A percentile compares a stretch with the other conserved stretches of the same genome.
These are phyloP conservation scores for Urechis unicinctus DNA, from an alignment of 2,888 invertebrate genomes.

Conservation along the genomic window DNA sequence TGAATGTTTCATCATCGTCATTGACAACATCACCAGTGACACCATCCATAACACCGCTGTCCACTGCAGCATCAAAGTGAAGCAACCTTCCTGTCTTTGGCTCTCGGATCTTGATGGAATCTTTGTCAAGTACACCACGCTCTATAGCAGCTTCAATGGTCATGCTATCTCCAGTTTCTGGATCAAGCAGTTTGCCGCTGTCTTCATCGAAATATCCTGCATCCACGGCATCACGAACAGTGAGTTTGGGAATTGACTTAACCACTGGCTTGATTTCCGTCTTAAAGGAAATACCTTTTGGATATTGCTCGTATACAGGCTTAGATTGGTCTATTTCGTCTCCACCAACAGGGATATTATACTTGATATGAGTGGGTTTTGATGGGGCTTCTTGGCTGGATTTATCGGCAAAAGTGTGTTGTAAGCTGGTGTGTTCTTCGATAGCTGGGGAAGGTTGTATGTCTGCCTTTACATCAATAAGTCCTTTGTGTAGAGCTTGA, in stretches of 20 bases:
- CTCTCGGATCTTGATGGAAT: conserved; percentile 56
- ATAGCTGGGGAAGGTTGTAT: conserved; percentile 65
- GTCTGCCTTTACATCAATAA: too few relatives aligned
- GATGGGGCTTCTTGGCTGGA: conserved; percentile 51
- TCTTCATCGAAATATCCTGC: conserved; percentile 6
- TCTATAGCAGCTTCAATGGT: conserved; percentile 46
- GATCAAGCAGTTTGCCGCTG: conserved; percentile 54
- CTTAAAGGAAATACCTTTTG: conserved; percentile 59
- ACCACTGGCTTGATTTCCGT: neutral
- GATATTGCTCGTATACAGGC: conserved; percentile 70
- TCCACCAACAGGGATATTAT: conserved; percentile 56
- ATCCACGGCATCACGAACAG: conserved; percentile 1
- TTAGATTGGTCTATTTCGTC: conserved; percentile 61
- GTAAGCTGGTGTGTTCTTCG: conserved; percentile 67
- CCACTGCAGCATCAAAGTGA: conserved; percentile 10
- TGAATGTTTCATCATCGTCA: conserved; percentile 34
- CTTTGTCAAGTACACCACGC: conserved; percentile 62
- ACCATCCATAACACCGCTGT: conserved; percentile 3
- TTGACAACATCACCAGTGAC: conserved; percentile 11
- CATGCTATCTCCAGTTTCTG: conserved; percentile 50
- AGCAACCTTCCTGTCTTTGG: conserved; percentile 12
- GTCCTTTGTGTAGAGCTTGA: too few relatives aligned
- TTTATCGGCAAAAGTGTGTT: conserved; percentile 66
- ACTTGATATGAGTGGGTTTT: conserved; percentile 55
- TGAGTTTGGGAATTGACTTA: too few relatives aligned